Conservation (phyloP, 2,113 vertebrate species). For the Oophaga pumilio region DNA sequence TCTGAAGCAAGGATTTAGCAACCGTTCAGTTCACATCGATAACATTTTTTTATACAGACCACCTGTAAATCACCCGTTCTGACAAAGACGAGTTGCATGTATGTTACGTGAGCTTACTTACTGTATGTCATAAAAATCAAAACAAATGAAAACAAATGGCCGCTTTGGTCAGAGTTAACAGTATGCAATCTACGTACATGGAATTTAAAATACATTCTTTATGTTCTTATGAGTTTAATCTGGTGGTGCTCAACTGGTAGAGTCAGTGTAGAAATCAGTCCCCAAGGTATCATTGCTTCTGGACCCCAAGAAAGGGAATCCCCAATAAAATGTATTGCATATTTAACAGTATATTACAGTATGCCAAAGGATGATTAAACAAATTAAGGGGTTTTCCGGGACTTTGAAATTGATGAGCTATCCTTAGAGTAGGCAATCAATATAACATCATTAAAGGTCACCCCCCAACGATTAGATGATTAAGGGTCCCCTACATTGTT, state of each 20-base stretch:
- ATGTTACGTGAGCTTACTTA: neutral
- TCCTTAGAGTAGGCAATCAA: neutral
- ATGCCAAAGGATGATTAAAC: neutral
- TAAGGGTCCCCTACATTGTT: neutral
- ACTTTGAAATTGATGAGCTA: neutral
- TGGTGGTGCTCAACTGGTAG: neutral
- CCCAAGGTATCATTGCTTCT: neutral
- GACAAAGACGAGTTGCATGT: neutral
- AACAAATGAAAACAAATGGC: neutral
- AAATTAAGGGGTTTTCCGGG: neutral
- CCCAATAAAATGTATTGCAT: conserved; percentile 7
- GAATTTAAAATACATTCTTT: conserved; percentile 33
- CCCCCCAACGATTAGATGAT: neutral
- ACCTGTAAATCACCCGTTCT: neutral
- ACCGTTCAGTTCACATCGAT: neutral
- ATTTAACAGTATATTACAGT: neutral
- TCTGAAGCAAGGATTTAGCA: neutral
- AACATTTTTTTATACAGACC: neutral
- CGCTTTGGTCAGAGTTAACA: conserved; percentile 11
- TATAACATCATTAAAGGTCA: neutral
- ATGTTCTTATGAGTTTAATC: neutral
- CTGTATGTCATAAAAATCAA: neutral
- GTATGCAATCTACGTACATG: neutral
- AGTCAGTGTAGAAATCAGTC: neutral
- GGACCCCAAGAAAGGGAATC: neutral